Conservation (phyloP, 2,888 invertebrate genomes). For the Cerceris ruficornis region DNA sequence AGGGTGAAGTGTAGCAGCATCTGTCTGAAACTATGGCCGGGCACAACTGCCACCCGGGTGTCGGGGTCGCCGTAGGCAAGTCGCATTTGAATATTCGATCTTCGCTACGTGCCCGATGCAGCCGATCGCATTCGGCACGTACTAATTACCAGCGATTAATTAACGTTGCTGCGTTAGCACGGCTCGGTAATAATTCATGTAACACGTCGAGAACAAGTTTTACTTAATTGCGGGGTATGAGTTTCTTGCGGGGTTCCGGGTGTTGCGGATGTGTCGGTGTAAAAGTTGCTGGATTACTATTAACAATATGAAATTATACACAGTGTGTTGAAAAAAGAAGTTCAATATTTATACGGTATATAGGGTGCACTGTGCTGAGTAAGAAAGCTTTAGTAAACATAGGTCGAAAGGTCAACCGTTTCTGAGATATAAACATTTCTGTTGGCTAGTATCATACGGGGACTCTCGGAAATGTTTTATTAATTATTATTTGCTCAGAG, state of each 20-base stretch:
- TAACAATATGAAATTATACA: too few relatives aligned
- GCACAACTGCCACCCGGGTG: slow-evolving; percentile 16
- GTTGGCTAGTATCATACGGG: too few relatives aligned
- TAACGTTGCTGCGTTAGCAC: slow-evolving; percentile 28
- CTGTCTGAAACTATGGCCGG: slow-evolving; percentile 25
- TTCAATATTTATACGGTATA: too few relatives aligned
- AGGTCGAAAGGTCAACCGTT: too few relatives aligned
- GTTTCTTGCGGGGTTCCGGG: neutral
- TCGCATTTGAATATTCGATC: slow-evolving; percentile 46
- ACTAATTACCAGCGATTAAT: slow-evolving; percentile 57
- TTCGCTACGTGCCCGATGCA: slow-evolving; percentile 4
- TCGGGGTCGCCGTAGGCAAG: slow-evolving; percentile 6
- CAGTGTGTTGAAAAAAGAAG: too few relatives aligned
- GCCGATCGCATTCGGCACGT: slow-evolving; percentile 29
- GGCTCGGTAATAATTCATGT: slow-evolving; percentile 24
- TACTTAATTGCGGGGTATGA: neutral
- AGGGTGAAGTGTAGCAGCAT: slow-evolving; percentile 30
- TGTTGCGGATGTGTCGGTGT: too few relatives aligned
- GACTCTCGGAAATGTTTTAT: too few relatives aligned
- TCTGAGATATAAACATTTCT: too few relatives aligned
- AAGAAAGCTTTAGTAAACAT: too few relatives aligned
- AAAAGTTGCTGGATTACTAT: too few relatives aligned
- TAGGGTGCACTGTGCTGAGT: too few relatives aligned
- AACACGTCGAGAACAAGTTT: neutral
- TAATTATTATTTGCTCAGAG: too few relatives aligned